Evolutionary conservation across 1,140 invertebrate species (phyloP).

Genomic region (Lasaia peninsularis): DNA sequence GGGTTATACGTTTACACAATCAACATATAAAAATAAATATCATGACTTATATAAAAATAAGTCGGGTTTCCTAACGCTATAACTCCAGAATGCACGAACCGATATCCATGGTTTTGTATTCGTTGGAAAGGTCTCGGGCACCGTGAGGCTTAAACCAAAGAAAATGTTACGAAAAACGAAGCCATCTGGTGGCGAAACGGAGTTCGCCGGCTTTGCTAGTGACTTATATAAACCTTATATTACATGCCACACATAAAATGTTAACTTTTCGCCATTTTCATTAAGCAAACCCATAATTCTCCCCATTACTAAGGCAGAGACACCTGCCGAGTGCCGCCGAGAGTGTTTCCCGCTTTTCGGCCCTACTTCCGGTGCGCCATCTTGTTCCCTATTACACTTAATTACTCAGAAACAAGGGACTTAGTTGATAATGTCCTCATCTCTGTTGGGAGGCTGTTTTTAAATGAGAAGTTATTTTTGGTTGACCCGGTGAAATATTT

Average conservation of each 20-base stretch:
- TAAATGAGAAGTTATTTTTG: background rate
- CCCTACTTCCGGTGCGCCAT: constrained; percentile 30
- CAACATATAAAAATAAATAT: too few relatives aligned
- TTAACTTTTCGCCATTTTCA: background rate
- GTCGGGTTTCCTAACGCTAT: too few relatives aligned
- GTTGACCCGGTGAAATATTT: background rate
- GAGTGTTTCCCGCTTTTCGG: constrained; percentile 15
- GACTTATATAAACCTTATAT: too few relatives aligned
- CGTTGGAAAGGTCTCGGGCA: constrained; percentile 28
- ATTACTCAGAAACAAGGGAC: constrained; percentile 28
- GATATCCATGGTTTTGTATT: constrained; percentile 3
- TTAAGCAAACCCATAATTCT: constrained; percentile 3
- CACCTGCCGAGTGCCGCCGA: constrained; percentile 25
- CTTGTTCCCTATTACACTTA: constrained; percentile 30
- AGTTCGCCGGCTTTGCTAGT: too few relatives aligned
- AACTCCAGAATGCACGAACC: too few relatives aligned
- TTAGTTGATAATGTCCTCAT: constrained; percentile 21
- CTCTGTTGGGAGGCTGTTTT: background rate
- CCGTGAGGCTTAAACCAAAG: constrained; percentile 24
- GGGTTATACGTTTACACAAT: too few relatives aligned
- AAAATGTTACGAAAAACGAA: constrained; percentile 20
- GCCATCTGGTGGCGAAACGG: too few relatives aligned
- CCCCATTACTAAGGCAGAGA: constrained; percentile 18
- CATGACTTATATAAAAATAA: too few relatives aligned
- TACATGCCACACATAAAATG: background rate